Conservation (phyloP, 2,113 vertebrate species). For the Quiscalus mexicanus region DNA sequence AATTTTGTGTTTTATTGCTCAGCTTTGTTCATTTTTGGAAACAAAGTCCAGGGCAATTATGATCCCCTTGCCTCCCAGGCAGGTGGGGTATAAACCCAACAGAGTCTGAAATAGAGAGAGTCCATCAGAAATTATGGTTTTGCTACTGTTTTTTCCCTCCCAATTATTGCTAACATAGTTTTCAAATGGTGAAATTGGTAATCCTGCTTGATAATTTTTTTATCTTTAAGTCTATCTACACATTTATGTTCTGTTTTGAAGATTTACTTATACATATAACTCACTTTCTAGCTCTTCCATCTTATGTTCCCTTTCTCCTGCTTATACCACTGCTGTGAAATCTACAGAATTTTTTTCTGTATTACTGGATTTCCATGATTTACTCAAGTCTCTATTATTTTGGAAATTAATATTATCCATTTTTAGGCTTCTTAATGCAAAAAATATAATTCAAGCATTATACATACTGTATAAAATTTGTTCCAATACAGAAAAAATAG, state of each 20-base stretch:
- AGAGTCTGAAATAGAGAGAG: neutral
- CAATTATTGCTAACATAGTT: neutral
- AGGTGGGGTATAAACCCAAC: neutral
- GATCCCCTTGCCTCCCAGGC: neutral
- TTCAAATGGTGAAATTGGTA: neutral
- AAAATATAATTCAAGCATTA: neutral
- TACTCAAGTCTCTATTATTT: neutral
- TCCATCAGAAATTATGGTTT: neutral
- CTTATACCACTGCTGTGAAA: neutral
- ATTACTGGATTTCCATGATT: neutral
- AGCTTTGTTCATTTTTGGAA: neutral
- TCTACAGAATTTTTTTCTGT: neutral
- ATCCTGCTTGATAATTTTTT: neutral
- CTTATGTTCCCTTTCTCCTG: neutral
- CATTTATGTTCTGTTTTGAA: neutral
- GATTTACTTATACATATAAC: neutral
- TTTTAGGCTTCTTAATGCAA: conserved; percentile 13
- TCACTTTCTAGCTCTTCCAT: neutral
- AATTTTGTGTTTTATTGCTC: conserved; percentile 33
- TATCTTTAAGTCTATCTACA: neutral
- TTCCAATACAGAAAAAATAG: conserved; percentile 17
- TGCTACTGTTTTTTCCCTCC: neutral
- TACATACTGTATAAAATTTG: neutral
- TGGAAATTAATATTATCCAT: conserved; percentile 12
- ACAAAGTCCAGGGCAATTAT: neutral